Conservation (phyloP, 2,888 invertebrate species). For the Apodemia mormo region DNA sequence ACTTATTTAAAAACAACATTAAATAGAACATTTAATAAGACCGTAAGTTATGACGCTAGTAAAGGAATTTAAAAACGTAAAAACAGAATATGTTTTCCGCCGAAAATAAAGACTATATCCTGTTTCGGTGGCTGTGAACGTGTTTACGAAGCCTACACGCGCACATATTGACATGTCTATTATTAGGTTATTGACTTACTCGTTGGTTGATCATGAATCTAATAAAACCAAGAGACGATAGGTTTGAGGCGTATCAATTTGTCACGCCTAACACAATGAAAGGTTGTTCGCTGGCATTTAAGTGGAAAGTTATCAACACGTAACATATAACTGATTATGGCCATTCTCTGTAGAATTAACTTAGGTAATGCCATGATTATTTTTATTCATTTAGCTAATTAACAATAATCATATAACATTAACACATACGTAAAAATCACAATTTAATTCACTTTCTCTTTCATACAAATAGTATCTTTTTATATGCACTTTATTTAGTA, state of each 20-base stretch:
- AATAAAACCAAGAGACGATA: constrained; percentile 27
- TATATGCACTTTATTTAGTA: too few relatives aligned
- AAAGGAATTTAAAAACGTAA: neutral
- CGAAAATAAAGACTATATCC: constrained; percentile 19
- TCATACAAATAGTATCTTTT: too few relatives aligned
- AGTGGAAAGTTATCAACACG: neutral
- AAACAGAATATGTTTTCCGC: constrained; percentile 2
- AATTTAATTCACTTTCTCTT: too few relatives aligned
- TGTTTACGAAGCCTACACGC: constrained; percentile 16
- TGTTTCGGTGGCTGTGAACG: constrained; percentile 14
- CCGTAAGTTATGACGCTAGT: too few relatives aligned
- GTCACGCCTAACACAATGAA: constrained; percentile 21
- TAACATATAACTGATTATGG: neutral
- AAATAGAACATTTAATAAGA: too few relatives aligned
- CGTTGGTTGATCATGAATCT: constrained; percentile 26
- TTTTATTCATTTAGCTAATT: neutral
- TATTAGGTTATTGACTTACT: constrained; percentile 37
- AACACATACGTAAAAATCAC: too few relatives aligned
- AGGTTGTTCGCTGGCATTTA: constrained; percentile 3
- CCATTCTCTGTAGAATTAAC: neutral
- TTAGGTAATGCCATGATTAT: neutral
- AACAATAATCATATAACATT: neutral
- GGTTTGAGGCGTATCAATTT: constrained; percentile 27
- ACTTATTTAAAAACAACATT: too few relatives aligned
- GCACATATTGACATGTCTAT: constrained; percentile 31